A percentile compares a stretch with the other conserved stretches of the same genome.
Evolutionary conservation across 2,113 vertebrate species (phyloP).

Genomic region (Rissa tridactyla): DNA sequence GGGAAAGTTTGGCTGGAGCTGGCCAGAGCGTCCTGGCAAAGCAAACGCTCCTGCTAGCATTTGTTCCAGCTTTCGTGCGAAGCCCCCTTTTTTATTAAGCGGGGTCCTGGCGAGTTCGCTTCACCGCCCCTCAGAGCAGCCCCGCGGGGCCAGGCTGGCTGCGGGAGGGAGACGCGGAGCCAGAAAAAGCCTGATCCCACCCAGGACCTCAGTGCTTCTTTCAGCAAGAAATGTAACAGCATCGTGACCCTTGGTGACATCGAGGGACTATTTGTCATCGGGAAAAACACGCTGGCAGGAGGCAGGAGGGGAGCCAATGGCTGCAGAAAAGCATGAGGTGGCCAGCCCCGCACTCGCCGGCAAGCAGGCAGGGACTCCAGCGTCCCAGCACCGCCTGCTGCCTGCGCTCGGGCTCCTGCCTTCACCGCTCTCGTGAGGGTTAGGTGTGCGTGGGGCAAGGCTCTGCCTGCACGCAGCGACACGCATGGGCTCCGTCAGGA

Average conservation of each 20-base stretch:
- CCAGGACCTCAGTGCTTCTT: not conserved
- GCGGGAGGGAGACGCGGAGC: not conserved
- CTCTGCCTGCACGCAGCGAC: not conserved
- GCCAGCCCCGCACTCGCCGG: fast-evolving
- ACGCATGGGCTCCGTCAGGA: not conserved
- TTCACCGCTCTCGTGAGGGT: fast-evolving
- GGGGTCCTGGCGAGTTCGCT: not conserved
- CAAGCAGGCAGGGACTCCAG: not conserved
- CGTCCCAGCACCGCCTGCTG: not conserved
- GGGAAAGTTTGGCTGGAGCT: not conserved
- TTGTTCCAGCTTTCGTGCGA: not conserved
- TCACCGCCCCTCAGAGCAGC: fast-evolving
- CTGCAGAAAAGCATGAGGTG: not conserved
- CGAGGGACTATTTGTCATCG: not conserved
- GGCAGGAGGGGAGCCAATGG: not conserved
- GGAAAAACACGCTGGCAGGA: not conserved
- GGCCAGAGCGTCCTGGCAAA: slow-evolving; percentile 8
- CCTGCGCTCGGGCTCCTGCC: not conserved
- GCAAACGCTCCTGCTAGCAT: not conserved
- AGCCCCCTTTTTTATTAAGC: not conserved
- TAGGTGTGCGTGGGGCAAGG: fast-evolving
- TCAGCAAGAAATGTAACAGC: not conserved
- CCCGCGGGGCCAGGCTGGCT: not conserved
- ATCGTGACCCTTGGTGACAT: not conserved
- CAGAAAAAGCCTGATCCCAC: not conserved